Percentiles rank a stretch among this genome's conserved stretches.
phyloP scores from a whole-genome alignment of 92 coral and sea anemone species.

The Bergia sp. region DNA sequence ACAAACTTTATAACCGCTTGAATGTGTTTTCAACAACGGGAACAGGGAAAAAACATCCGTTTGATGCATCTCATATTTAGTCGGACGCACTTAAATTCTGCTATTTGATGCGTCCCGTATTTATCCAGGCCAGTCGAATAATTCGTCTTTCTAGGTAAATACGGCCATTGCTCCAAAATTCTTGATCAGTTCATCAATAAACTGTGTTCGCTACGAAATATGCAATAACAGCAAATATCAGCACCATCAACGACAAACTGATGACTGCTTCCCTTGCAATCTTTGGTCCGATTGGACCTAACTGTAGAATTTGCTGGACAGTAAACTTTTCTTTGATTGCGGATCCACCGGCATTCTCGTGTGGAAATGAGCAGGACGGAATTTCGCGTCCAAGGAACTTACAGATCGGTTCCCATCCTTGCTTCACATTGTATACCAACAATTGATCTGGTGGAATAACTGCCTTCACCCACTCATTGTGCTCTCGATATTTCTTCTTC shows the following conservation, averaged over 20 bases:
- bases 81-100: too few species aligned
- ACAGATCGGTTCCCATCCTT: slow-evolving; percentile 49
- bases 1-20: too few species aligned
- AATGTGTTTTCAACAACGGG: too few species aligned
- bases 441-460: neutral
- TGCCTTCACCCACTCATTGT: slow-evolving; percentile 46
- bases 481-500: slow-evolving; percentile 38
- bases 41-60: too few species aligned
- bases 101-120: too few species aligned
- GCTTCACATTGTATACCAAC: slow-evolving; percentile 22
- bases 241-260: neutral
- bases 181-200: too few species aligned
- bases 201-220: neutral
- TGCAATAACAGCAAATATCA: neutral
- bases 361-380: slow-evolving; percentile 39
- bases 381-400: slow-evolving; percentile 27
- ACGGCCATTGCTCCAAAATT: too few species aligned
- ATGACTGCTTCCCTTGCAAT: neutral
- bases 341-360: slow-evolving; percentile 34
- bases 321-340: neutral
- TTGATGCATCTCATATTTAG: too few species aligned
- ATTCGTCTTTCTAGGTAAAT: too few species aligned
- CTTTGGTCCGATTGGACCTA: neutral
- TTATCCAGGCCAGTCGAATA: too few species aligned
- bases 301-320: neutral